Conservation (phyloP, 2,113 vertebrate genomes). For the Procavia capensis region DNA sequence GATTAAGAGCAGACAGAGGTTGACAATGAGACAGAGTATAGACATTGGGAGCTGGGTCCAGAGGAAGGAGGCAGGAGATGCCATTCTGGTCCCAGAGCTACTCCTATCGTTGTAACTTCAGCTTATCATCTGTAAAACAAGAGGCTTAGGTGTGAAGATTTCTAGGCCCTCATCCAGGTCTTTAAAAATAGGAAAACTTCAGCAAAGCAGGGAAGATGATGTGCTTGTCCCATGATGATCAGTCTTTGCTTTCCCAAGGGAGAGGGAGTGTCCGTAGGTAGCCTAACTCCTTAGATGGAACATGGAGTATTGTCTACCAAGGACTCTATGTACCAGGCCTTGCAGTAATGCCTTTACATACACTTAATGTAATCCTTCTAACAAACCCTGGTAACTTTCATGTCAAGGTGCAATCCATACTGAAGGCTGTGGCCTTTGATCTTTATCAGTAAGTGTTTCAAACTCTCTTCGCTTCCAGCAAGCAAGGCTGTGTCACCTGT, state of each 20-base stretch:
- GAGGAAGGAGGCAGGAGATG: not conserved
- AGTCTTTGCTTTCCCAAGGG: not conserved
- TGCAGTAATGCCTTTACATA: too few species aligned
- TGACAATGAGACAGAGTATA: rapidly evolving
- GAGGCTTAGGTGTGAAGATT: not conserved
- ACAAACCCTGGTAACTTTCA: too few species aligned
- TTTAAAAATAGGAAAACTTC: not conserved
- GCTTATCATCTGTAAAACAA: not conserved
- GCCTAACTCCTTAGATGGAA: not conserved
- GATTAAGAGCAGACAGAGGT: not conserved
- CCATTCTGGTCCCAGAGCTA: not conserved
- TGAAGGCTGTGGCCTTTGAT: too few species aligned
- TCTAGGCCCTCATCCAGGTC: not conserved
- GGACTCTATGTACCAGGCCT: rapidly evolving
- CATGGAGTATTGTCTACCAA: rapidly evolving
- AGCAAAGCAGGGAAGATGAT: not conserved
- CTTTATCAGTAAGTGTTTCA: too few species aligned
- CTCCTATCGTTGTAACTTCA: not conserved
- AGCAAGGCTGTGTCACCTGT: too few species aligned
- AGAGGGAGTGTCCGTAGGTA: rapidly evolving
- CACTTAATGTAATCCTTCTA: not conserved
- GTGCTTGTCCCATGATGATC: not conserved
- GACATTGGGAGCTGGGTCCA: not conserved
- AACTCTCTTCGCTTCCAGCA: too few species aligned
- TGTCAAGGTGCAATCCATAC: too few species aligned